Evolutionary conservation across 2,797 vertebrate species (phyloP).

Genomic region (Lindbergichthys nudifrons): DNA sequence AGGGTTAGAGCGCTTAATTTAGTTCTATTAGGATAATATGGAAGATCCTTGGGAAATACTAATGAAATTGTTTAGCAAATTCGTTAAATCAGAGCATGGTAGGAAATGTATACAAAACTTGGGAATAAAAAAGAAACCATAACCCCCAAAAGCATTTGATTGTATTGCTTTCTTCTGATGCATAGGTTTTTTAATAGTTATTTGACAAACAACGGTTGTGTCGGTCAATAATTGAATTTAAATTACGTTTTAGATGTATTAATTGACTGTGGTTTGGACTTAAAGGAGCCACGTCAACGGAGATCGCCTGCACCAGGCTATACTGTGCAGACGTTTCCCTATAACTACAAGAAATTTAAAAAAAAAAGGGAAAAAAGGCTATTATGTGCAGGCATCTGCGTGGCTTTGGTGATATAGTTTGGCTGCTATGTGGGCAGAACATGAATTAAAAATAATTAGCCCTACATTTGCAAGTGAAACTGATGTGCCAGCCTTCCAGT

Average conservation of each 20-base stretch:
- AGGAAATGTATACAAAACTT: not conserved
- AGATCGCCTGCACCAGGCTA: not conserved
- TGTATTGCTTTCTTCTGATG: not conserved
- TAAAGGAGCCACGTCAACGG: conserved; percentile 45
- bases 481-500: conserved; percentile 44
- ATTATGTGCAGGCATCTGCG: conserved; percentile 10
- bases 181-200: not conserved
- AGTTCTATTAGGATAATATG: conserved; percentile 1
- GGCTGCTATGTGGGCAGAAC: conserved; percentile 41
- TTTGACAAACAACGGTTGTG: not conserved
- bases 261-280: not conserved
- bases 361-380: not conserved
- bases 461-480: conserved; percentile 27
- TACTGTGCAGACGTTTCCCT: not conserved
- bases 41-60: not conserved
- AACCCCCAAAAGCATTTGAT: too few relatives aligned
- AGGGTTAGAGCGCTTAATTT: not conserved
- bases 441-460: conserved; percentile 59
- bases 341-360: conserved; percentile 10
- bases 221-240: not conserved
- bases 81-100: not conserved
- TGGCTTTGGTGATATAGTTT: conserved; percentile 26
- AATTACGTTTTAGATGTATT: conserved; percentile 6
- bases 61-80: not conserved
- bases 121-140: not conserved